Conservation (phyloP, 2,888 invertebrate genomes). For the Galeruca laticollis region DNA sequence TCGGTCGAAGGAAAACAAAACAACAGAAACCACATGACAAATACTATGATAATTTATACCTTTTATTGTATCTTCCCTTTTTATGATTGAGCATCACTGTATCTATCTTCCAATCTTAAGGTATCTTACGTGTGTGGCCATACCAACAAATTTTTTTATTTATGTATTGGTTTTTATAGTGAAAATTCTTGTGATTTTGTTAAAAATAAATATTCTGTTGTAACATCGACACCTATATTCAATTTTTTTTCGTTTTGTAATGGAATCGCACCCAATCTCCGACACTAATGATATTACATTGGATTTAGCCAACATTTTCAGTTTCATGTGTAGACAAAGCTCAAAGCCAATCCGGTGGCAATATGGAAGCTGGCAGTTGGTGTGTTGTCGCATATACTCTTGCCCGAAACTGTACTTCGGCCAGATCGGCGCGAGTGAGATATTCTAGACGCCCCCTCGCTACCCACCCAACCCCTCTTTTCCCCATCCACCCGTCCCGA, state of each 20-base stretch:
- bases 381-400: conserved; percentile 58
- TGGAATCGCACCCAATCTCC: neutral
- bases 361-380: conserved; percentile 54
- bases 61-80: no score
- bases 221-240: no score
- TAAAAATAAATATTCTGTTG: no score
- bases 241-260: neutral
- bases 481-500: conserved; percentile 31
- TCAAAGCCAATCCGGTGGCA: conserved; percentile 46
- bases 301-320: conserved; percentile 58
- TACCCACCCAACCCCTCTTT: conserved; percentile 29
- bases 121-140: no score
- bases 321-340: conserved; percentile 57
- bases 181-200: no score
- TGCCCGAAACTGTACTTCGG: conserved; percentile 57
- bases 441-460: conserved; percentile 56
- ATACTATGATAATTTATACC: no score
- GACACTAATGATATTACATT: neutral
- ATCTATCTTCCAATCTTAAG: no score
- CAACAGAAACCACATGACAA: no score
- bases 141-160: no score
- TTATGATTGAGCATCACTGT: no score
- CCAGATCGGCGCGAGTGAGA: conserved; percentile 60
- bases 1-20: no score
- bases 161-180: no score